A percentile compares a stretch with the other conserved stretches of the same genome.
Conservation (phyloP, 2,797 vertebrate species). For the Prunella strophiata region DNA sequence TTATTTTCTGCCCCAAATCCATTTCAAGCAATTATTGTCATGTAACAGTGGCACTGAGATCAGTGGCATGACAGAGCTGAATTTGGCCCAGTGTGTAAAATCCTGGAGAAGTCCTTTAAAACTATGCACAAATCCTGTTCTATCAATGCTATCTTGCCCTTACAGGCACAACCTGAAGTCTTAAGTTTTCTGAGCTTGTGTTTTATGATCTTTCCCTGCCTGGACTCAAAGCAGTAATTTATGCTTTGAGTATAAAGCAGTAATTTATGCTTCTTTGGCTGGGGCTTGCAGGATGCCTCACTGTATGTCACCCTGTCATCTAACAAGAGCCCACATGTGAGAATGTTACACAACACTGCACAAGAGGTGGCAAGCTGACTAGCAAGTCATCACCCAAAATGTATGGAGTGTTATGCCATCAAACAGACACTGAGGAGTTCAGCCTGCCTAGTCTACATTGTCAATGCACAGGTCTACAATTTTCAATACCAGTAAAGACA, state of each 20-base stretch:
- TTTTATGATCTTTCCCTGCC: neutral
- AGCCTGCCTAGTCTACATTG: neutral
- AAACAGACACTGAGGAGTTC: neutral
- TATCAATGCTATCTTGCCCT: neutral
- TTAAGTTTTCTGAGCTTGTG: neutral
- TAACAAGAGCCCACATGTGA: neutral
- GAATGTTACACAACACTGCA: neutral
- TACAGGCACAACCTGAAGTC: neutral
- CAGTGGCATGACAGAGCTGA: neutral
- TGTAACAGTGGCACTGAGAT: neutral
- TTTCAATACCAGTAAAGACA: neutral
- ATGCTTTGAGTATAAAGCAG: neutral
- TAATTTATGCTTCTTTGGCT: neutral
- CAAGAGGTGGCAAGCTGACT: neutral
- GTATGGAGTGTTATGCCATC: neutral
- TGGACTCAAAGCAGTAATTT: slow-evolving; percentile 3
- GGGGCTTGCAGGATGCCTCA: neutral
- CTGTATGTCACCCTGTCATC: neutral
- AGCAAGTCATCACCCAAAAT: neutral
- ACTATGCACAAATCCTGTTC: neutral
- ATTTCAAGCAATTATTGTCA: neutral
- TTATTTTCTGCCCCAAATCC: neutral
- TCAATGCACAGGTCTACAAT: neutral
- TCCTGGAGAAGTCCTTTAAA: slow-evolving; percentile 1
- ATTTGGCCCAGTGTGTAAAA: neutral